Base-by-base conservation (phyloP, 2,888 invertebrate genomes). In the Syrphus vitripennis region DNA sequence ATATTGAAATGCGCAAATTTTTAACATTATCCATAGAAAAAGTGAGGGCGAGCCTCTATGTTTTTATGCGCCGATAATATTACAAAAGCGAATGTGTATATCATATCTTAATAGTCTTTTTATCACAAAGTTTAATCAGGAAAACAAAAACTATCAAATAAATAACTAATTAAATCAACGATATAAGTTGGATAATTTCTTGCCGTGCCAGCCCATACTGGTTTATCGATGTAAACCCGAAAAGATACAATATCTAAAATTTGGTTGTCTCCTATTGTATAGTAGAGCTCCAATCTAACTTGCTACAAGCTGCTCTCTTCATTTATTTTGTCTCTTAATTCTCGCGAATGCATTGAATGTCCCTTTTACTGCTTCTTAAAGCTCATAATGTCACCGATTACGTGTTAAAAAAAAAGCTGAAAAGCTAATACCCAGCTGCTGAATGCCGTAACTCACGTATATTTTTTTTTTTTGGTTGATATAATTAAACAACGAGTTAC, bases 1-100 rank as follows among this genome's bases (percentile, higher is more conserved):
- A 86, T 78, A 81, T 82, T 77, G 82, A 86, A 82, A 82, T 86
- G 86, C 86, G 86, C 86, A 81, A 86, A 78, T 82, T 78, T 82
- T 78, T 50, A 84, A 83, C 71, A 57, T 70, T 75, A 31, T 42
- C 70, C 70, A 76, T 75, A 77, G 76, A 67, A 84, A 84, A 77
- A 67, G 71, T 21, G 86, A 86, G 86, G 86, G 86, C 86, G 86
- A 86, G 86, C 86, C 86, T 86, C 81, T 86, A 55, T 70, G 50
- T 74, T 86, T 74, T 78, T 70, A 71, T 82, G 86, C 82, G 82
- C 82, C 70, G 65, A 86, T 80, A 80, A 71, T 80, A 77, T 48
- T 83, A 79, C 31, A 48, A 45, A 57, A 29, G 42, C 53, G 50
- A 40, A 31, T 83, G 77, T 61, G 61, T 79, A 76, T 42, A 67